A percentile compares a stretch with the other conserved stretches of the same genome.
These are phyloP conservation scores for Australoheros facetus DNA, from an alignment of 2,797 vertebrate genomes.

Conservation along the genomic window DNA sequence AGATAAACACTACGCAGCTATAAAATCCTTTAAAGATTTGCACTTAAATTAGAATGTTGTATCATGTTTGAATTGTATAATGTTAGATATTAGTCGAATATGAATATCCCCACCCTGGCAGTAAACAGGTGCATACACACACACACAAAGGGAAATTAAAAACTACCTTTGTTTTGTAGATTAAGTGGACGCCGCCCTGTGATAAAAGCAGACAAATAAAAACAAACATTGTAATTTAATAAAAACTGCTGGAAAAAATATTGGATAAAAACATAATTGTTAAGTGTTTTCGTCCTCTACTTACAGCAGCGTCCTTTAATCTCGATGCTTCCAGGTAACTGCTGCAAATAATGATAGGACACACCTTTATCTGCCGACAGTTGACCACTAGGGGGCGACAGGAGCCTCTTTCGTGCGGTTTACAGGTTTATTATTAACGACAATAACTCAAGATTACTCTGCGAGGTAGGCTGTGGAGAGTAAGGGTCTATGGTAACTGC, in stretches of 20 bases:
- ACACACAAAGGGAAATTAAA: slow-evolving; percentile 25
- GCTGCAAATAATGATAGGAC: slow-evolving; percentile 50
- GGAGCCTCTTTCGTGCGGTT: not conserved
- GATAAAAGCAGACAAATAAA: slow-evolving; percentile 47
- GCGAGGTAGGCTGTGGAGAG: not conserved
- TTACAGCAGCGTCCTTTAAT: slow-evolving; percentile 89
- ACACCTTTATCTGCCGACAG: slow-evolving; percentile 68
- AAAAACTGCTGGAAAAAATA: not conserved
- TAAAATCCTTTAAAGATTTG: not conserved
- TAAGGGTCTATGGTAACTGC: not conserved
- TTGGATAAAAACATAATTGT: slow-evolving; percentile 4
- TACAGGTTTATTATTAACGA: not conserved
- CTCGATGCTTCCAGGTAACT: slow-evolving; percentile 76
- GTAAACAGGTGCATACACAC: slow-evolving; percentile 64
- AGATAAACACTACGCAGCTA: not conserved
- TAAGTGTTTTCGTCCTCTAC: slow-evolving; percentile 48
- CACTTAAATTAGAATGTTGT: not conserved
- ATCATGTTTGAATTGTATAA: not conserved
- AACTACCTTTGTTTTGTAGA: slow-evolving; percentile 75
- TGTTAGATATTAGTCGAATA: not conserved
- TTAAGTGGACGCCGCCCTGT: slow-evolving; percentile 87
- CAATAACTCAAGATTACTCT: not conserved
- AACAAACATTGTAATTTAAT: slow-evolving; percentile 13
- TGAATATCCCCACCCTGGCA: not conserved
- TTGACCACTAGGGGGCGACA: slow-evolving; percentile 26